Conservation (phyloP, 1,140 invertebrate species). For the Episyrphus balteatus region DNA sequence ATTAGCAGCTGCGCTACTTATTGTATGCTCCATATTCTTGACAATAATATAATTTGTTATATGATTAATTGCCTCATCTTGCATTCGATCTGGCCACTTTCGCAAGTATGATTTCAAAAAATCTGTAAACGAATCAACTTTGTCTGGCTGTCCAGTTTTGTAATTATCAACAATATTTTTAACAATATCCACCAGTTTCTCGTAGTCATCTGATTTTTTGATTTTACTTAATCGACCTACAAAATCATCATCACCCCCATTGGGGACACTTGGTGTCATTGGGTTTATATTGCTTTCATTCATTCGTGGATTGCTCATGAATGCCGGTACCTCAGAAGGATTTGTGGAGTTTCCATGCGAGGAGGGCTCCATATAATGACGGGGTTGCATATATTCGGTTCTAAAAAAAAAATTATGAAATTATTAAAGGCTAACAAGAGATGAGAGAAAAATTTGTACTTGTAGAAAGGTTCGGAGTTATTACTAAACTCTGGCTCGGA, state of each 20-base stretch:
- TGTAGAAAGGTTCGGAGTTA: conserved; percentile 35
- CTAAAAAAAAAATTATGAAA: conserved; percentile 8
- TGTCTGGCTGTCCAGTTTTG: conserved; percentile 26
- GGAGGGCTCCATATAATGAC: conserved; percentile 36
- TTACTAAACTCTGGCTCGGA: conserved; percentile 36
- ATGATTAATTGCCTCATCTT: conserved; percentile 34
- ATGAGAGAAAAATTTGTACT: conserved; percentile 11
- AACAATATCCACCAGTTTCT: conserved; percentile 34
- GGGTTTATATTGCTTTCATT: conserved; percentile 29
- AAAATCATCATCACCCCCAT: conserved; percentile 15
- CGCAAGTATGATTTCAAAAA: conserved; percentile 34
- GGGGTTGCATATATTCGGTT: conserved; percentile 35
- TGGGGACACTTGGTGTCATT: conserved; percentile 10
- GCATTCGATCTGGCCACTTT: conserved; percentile 31
- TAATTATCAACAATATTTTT: conserved; percentile 35
- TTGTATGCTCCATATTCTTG: conserved; percentile 34
- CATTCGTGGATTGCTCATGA: conserved; percentile 8
- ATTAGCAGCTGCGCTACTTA: conserved; percentile 12
- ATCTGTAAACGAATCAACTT: conserved; percentile 31
- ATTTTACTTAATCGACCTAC: conserved; percentile 31
- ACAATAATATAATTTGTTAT: conserved; percentile 35
- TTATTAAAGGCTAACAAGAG: not conserved
- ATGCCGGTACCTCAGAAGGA: no score
- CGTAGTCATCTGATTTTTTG: conserved; percentile 34
- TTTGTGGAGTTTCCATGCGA: conserved; percentile 8